A percentile compares a stretch with the other conserved stretches of the same genome.
These are phyloP conservation scores for Marmota monax DNA, from an alignment of 2,113 vertebrate genomes.

Conservation along the genomic window DNA sequence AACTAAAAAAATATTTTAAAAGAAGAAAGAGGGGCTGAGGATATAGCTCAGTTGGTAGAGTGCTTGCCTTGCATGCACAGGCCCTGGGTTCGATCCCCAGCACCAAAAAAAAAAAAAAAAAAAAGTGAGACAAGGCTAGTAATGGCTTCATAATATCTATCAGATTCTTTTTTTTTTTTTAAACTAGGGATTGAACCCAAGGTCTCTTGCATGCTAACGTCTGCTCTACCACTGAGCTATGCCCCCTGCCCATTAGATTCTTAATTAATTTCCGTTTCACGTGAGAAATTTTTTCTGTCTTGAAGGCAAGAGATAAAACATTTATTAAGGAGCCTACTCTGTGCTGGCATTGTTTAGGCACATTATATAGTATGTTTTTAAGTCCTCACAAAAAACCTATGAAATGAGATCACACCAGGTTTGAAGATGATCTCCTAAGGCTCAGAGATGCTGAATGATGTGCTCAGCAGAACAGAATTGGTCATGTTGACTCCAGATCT, in stretches of 20 bases:
- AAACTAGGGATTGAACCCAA: not conserved
- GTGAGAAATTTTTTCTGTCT: not conserved
- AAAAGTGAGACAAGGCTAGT: not conserved
- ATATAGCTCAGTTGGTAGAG: too few relatives aligned
- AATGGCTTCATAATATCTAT: not conserved
- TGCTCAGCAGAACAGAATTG: rapidly evolving
- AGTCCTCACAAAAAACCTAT: not conserved
- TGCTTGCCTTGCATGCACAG: too few relatives aligned
- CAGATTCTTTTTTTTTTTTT: not conserved
- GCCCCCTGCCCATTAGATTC: not conserved
- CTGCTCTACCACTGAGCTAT: not conserved
- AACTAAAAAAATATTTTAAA: too few relatives aligned
- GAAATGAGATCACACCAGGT: not conserved
- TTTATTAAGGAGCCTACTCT: not conserved
- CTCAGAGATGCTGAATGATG: not conserved
- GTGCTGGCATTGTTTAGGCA: too few relatives aligned
- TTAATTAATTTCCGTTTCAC: not conserved
- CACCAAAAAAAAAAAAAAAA: too few relatives aligned
- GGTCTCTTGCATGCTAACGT: not conserved
- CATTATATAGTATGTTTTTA: not conserved
- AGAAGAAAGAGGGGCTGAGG: too few relatives aligned
- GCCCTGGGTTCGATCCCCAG: too few relatives aligned
- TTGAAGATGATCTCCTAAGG: not conserved
- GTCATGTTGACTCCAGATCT: not conserved
- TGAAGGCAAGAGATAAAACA: not conserved